Evolutionary conservation across 2,888 invertebrate genomes (phyloP).

Genomic region (Plebejus melissa): DNA sequence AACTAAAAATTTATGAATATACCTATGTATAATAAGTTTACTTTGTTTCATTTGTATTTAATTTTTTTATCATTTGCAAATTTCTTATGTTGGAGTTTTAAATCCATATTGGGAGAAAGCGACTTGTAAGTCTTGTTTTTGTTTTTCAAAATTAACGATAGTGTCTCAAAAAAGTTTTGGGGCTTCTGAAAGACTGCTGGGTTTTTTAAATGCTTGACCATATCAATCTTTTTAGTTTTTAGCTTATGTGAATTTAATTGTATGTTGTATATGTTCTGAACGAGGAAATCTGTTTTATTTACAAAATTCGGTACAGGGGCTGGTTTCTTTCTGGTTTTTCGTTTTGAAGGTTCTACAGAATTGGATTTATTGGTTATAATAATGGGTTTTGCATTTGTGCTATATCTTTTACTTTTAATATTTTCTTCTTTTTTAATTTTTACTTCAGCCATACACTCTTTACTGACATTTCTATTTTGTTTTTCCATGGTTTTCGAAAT

Average conservation of each 20-base stretch:
- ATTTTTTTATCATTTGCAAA: neutral
- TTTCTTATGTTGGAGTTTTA: neutral
- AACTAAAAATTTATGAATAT: neutral
- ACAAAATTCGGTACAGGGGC: neutral
- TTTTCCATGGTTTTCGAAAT: neutral
- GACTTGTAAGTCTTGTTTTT: neutral
- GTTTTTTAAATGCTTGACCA: neutral
- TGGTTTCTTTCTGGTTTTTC: neutral
- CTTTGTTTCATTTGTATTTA: neutral
- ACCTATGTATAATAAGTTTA: neutral
- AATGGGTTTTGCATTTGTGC: neutral
- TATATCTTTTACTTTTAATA: neutral
- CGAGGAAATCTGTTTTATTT: neutral
- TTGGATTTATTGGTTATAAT: neutral
- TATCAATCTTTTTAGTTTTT: neutral
- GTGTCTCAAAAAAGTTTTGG: neutral
- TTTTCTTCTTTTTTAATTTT: neutral
- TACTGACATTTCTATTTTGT: neutral
- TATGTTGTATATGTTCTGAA: slow-evolving; percentile 7
- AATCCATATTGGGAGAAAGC: neutral
- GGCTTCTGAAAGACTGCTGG: neutral
- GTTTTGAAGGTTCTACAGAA: neutral
- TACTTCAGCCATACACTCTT: neutral
- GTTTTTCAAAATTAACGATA: neutral
- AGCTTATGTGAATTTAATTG: slow-evolving; percentile 1